These are phyloP conservation scores for Pocillopora meandrina DNA, from an alignment of 92 coral and sea anemone genomes.

Conservation along the genomic window DNA sequence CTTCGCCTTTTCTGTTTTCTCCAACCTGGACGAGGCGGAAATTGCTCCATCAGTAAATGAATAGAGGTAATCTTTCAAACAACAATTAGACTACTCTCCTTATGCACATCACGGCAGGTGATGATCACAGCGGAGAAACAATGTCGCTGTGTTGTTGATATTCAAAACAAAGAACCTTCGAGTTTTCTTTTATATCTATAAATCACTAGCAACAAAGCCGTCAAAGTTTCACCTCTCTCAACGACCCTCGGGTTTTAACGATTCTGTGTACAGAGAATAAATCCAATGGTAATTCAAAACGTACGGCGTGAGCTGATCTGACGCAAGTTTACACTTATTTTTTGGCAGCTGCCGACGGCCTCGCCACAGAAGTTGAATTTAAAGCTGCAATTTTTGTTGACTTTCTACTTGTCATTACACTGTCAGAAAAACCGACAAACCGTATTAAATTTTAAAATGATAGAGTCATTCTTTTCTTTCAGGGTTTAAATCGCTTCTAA, in stretches of 20 bases:
- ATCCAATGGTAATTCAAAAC: background rate
- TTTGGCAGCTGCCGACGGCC: slow-evolving; percentile 18
- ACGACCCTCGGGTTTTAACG: background rate
- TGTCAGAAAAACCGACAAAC: slow-evolving; percentile 14
- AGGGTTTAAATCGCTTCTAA: background rate
- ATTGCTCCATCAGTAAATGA: background rate
- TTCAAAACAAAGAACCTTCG: slow-evolving; percentile 6
- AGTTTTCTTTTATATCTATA: background rate
- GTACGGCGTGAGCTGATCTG: background rate
- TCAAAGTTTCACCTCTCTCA: background rate
- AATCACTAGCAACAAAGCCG: background rate
- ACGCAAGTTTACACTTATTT: background rate
- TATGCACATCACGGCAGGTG: background rate
- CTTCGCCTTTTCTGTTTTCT: background rate
- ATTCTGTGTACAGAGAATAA: background rate
- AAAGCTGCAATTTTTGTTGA: slow-evolving; percentile 26
- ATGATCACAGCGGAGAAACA: background rate
- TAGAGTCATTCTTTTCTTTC: background rate
- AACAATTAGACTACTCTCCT: background rate
- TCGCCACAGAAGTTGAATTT: background rate
- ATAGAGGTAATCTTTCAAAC: background rate
- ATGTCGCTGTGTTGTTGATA: background rate
- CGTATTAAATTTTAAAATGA: slow-evolving; percentile 24
- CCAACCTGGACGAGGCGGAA: background rate
- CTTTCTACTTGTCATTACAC: slow-evolving; percentile 5